Conservation (phyloP, 2,888 invertebrate species). For the Sinotaia quadrata region DNA sequence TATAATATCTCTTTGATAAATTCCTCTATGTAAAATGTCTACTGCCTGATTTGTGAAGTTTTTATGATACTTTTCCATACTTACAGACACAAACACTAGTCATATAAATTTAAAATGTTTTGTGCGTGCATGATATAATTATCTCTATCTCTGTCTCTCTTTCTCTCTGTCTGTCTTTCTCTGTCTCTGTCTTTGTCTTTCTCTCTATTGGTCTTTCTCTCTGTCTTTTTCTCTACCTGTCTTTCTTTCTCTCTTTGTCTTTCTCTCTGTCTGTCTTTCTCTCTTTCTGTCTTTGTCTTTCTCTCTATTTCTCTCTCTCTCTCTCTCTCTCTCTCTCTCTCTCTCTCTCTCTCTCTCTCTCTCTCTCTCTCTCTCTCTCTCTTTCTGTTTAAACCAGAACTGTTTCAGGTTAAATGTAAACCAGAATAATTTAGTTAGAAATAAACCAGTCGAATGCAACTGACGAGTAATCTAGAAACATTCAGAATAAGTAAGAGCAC, state of each 20-base stretch:
- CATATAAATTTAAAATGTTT: too few species aligned
- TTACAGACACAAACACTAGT: too few species aligned
- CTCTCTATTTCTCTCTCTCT: conserved; percentile 15
- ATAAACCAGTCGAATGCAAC: too few species aligned
- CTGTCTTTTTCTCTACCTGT: not conserved
- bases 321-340: conserved; percentile 8
- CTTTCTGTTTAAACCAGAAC: conserved; percentile 7
- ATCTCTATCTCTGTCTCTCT: conserved; percentile 1
- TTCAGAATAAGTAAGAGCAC: too few species aligned
- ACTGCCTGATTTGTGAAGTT: too few species aligned
- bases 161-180: not conserved
- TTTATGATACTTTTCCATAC: too few species aligned
- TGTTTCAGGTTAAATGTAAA: too few species aligned
- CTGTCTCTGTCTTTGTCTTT: not conserved
- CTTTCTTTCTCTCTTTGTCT: conserved; percentile 5
- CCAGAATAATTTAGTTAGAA: too few species aligned
- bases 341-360: conserved; percentile 2
- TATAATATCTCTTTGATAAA: too few species aligned
- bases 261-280: conserved; percentile 13
- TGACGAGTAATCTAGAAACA: too few species aligned
- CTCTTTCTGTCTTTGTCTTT: conserved; percentile 17
- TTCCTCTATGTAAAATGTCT: too few species aligned
- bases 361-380: conserved; percentile 2
- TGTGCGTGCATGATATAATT: too few species aligned
- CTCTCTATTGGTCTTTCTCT: conserved; percentile 11